Conservation (phyloP, 2,888 invertebrate species). For the Micoletzkya japonica region DNA sequence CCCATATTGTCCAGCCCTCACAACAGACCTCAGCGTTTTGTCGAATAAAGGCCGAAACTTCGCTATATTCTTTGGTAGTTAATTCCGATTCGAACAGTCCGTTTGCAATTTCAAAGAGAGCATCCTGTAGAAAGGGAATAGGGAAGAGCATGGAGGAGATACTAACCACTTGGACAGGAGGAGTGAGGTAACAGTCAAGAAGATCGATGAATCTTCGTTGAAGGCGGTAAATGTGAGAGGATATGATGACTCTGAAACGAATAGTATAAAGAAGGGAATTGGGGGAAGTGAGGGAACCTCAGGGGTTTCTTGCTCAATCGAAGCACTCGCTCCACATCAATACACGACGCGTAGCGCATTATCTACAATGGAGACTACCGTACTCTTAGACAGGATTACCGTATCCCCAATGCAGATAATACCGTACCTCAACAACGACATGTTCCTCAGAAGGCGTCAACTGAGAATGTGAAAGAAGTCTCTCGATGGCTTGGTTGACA, state of each 20-base stretch:
- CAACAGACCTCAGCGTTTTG: no score
- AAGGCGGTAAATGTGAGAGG: conserved; percentile 39
- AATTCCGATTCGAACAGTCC: background rate
- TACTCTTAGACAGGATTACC: background rate
- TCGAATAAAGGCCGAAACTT: background rate
- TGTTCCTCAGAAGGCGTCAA: conserved; percentile 11
- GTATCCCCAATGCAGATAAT: background rate
- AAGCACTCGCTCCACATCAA: conserved; percentile 37
- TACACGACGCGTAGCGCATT: conserved; percentile 31
- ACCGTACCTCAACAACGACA: conserved; percentile 13
- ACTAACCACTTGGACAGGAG: conserved; percentile 19
- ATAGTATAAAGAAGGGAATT: background rate
- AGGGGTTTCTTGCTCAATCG: conserved; percentile 31
- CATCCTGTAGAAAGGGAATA: background rate
- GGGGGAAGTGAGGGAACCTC: background rate
- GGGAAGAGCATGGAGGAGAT: background rate
- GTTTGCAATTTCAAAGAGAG: background rate
- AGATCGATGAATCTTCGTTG: conserved; percentile 34
- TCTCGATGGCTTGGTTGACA: conserved; percentile 20
- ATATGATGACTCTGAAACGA: conserved; percentile 36
- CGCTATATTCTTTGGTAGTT: background rate
- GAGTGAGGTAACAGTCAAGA: conserved; percentile 9
- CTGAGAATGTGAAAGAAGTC: background rate
- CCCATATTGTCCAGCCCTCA: no score
- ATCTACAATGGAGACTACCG: conserved; percentile 19